Percentiles rank a stretch among this genome's conserved stretches.
Evolutionary conservation across 2,888 invertebrate genomes (phyloP).

Genomic region (Acholoe squamosa): DNA sequence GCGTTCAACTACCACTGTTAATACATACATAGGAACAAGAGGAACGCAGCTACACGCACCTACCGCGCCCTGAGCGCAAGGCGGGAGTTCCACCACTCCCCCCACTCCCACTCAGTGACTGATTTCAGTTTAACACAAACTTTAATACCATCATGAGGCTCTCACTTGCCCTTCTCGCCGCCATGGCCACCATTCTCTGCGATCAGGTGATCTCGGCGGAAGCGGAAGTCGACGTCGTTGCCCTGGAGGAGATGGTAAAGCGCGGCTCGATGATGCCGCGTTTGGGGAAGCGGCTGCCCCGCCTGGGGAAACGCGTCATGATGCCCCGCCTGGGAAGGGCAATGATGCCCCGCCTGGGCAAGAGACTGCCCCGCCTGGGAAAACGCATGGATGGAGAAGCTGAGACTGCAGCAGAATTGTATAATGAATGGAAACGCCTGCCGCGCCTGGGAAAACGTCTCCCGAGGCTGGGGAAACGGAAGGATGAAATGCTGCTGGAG

Average conservation of each 20-base stretch:
- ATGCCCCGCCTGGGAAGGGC: conserved; percentile 10
- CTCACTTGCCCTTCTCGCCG: not conserved
- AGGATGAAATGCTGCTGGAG: conserved; percentile 4
- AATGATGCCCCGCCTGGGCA: conserved; percentile 36
- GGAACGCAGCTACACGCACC: too few species aligned
- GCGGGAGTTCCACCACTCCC: not conserved
- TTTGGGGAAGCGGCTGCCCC: conserved; percentile 26
- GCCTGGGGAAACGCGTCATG: conserved; percentile 9
- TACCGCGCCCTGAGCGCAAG: not conserved
- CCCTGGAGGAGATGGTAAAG: conserved; percentile 8
- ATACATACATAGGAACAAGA: too few species aligned
- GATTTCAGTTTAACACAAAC: not conserved
- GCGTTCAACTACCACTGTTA: too few species aligned
- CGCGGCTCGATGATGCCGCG: conserved; percentile 49
- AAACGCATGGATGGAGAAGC: not conserved
- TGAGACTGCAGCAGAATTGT: not conserved
- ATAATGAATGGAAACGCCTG: conserved; percentile 45
- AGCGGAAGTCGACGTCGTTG: not conserved
- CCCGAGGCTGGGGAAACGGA: conserved; percentile 13
- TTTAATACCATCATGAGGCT: not conserved
- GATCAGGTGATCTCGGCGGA: not conserved
- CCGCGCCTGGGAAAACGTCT: conserved; percentile 45
- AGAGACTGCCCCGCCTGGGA: conserved; percentile 29
- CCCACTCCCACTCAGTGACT: not conserved
- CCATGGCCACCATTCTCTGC: not conserved